Percentiles rank a stretch among this genome's conserved stretches.
phyloP scores from a whole-genome alignment of 2,797 vertebrate species.

The Karalla daura region DNA sequence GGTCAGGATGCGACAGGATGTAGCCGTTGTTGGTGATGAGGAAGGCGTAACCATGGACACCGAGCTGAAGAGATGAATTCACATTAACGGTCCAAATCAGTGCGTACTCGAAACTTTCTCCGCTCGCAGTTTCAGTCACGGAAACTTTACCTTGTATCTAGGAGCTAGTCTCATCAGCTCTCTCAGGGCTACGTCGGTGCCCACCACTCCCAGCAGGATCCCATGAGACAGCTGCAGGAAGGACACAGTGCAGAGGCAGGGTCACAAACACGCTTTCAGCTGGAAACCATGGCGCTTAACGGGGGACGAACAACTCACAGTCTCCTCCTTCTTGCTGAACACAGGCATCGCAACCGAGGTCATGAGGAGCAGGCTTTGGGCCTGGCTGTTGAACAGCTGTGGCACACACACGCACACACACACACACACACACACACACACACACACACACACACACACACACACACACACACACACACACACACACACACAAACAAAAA shows the following conservation, averaged over 20 bases:
- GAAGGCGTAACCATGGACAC: slow-evolving; percentile 94
- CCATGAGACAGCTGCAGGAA: slow-evolving; percentile 89
- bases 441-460: too few relatives aligned
- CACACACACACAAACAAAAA: too few relatives aligned
- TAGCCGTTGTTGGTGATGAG: slow-evolving; percentile 97
- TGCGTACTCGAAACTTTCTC: not conserved
- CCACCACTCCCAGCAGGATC: slow-evolving; percentile 94
- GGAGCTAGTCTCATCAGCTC: slow-evolving; percentile 94
- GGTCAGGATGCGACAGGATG: slow-evolving; percentile 95
- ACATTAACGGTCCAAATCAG: too few relatives aligned
- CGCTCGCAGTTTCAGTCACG: not conserved
- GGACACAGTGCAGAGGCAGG: slow-evolving; percentile 1
- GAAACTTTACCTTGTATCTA: slow-evolving; percentile 89
- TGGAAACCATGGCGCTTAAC: too few relatives aligned
- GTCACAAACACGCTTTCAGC: not conserved
- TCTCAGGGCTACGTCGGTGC: slow-evolving; percentile 93
- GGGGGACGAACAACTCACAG: too few relatives aligned
- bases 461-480: too few relatives aligned
- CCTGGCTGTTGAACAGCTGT: slow-evolving; percentile 90
- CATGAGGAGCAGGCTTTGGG: slow-evolving; percentile 92
- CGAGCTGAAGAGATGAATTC: slow-evolving; percentile 87
- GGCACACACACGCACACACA: too few relatives aligned
- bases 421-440: too few relatives aligned
- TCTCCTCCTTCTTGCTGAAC: slow-evolving; percentile 98
- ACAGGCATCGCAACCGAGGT: slow-evolving; percentile 98